Percentiles rank a stretch among this genome's conserved stretches.
These are phyloP conservation scores for Trichonephila inaurata DNA, from an alignment of 1,140 invertebrate species.

Conservation along the genomic window DNA sequence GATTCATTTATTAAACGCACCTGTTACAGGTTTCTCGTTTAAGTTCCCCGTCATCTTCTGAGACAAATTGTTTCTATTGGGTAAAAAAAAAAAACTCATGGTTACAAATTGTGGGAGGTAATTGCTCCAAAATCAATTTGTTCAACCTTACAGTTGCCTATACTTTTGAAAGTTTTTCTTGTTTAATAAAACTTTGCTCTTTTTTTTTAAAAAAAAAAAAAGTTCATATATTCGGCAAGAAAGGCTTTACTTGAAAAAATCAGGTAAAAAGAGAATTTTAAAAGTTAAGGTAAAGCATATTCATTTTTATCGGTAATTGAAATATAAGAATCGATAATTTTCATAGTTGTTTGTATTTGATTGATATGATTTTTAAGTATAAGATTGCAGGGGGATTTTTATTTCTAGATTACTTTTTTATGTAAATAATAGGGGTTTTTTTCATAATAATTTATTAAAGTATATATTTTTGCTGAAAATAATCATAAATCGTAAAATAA, in stretches of 20 bases:
- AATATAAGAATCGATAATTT: too few species aligned
- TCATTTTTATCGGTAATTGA: too few species aligned
- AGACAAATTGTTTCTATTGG: slow-evolving; percentile 13
- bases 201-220: neutral
- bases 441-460: too few species aligned
- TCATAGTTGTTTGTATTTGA: too few species aligned
- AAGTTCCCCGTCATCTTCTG: neutral
- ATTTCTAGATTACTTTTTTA: too few species aligned
- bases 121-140: slow-evolving; percentile 9
- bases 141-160: neutral
- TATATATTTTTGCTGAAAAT: too few species aligned
- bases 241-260: neutral
- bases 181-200: neutral
- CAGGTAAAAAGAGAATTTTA: too few species aligned
- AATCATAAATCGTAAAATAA: too few species aligned
- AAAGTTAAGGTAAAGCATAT: too few species aligned
- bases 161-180: neutral
- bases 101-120: slow-evolving; percentile 6
- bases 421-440: too few species aligned
- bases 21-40: slow-evolving; percentile 18
- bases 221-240: neutral
- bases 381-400: too few species aligned
- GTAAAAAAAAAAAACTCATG: neutral
- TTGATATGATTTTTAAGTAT: too few species aligned
- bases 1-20: slow-evolving; percentile 36